Evolutionary conservation across 2,888 invertebrate genomes (phyloP).

Genomic region (Aleiodes alternator): DNA sequence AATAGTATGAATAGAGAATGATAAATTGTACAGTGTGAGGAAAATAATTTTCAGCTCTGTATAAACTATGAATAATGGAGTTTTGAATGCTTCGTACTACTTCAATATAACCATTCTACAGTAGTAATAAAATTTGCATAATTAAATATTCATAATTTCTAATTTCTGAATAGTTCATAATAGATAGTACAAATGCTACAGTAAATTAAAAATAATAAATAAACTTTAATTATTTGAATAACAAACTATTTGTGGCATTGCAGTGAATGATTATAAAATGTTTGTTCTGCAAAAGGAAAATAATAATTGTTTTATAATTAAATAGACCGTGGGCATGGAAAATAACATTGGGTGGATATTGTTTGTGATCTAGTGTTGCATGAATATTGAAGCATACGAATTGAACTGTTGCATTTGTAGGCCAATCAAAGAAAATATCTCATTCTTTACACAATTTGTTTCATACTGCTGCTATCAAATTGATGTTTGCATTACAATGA

Average conservation of each 20-base stretch:
- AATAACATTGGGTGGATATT: no score
- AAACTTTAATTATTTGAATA: not conserved
- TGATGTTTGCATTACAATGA: no score
- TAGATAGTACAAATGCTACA: not conserved
- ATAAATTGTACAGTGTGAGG: conserved; percentile 2
- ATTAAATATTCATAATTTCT: conserved; percentile 13
- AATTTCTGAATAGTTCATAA: conserved; percentile 13
- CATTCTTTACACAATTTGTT: no score
- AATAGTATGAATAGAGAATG: not conserved
- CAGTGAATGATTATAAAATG: not conserved
- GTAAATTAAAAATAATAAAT: not conserved
- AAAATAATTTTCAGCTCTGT: conserved; percentile 25
- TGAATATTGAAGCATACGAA: no score
- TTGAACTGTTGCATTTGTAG: no score
- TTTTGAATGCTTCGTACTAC: conserved; percentile 6
- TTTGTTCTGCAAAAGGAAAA: not conserved
- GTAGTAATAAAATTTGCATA: conserved; percentile 11
- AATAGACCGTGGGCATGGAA: not conserved
- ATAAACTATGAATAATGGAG: conserved; percentile 22
- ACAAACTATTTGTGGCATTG: not conserved
- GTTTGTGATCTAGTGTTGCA: no score
- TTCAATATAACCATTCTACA: conserved; percentile 25
- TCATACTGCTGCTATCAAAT: no score
- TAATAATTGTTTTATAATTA: conserved; percentile 1
- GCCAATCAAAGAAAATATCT: no score